These are phyloP conservation scores for Drosophila fuyamai DNA, from an alignment of 1,140 invertebrate genomes.

Conservation along the genomic window DNA sequence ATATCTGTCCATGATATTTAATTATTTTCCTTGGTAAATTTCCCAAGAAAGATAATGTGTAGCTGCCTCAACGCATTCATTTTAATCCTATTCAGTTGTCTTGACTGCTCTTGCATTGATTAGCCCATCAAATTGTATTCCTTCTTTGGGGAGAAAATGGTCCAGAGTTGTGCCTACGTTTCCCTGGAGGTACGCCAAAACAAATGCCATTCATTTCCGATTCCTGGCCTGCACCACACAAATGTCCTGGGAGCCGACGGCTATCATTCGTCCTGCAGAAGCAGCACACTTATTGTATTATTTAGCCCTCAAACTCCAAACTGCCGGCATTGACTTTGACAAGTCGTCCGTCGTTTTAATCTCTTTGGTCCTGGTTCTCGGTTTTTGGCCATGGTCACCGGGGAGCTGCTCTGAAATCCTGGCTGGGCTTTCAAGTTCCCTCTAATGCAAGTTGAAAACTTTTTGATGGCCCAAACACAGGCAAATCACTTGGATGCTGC, in stretches of 20 bases:
- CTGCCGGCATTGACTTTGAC: constrained; percentile 74
- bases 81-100: constrained; percentile 21
- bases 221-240: constrained; percentile 57
- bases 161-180: background rate
- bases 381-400: constrained; percentile 48
- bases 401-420: constrained; percentile 36
- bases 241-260: constrained; percentile 49
- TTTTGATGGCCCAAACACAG: constrained; percentile 72
- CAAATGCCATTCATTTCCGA: constrained; percentile 78
- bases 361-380: constrained; percentile 49
- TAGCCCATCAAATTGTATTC: constrained; percentile 21
- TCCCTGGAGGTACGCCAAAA: constrained; percentile 58
- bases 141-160: background rate
- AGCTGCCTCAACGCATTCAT: constrained; percentile 10
- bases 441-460: constrained; percentile 80
- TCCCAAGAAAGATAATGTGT: background rate
- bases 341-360: constrained; percentile 77
- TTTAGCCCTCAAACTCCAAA: constrained; percentile 45
- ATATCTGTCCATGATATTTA: background rate
- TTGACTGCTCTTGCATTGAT: constrained; percentile 27
- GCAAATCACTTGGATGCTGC: constrained; percentile 77
- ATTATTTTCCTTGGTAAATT: background rate
- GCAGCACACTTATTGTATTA: constrained; percentile 49
- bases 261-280: constrained; percentile 42
- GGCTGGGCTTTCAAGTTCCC: constrained; percentile 30